These are phyloP conservation scores for Trematomus bernacchii DNA, from an alignment of 2,797 vertebrate species.

Conservation along the genomic window DNA sequence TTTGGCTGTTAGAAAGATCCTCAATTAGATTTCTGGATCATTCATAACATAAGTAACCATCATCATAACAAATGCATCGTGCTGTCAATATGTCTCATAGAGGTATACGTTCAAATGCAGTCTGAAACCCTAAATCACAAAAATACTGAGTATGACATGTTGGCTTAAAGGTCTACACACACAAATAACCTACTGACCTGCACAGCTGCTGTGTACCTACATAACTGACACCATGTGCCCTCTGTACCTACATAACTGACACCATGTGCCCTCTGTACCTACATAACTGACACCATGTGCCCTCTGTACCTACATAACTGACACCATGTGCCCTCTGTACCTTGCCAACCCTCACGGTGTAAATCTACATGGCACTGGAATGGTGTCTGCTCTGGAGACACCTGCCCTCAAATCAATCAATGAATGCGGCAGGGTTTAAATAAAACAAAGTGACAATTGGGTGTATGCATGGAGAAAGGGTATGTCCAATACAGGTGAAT, in stretches of 20 bases:
- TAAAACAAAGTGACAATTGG: background rate
- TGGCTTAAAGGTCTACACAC: background rate
- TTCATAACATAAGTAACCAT: too few relatives aligned
- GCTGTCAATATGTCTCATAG: too few relatives aligned
- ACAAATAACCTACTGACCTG: background rate
- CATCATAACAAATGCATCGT: too few relatives aligned
- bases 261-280: too few relatives aligned
- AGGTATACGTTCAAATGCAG: too few relatives aligned
- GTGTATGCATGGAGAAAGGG: background rate
- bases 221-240: too few relatives aligned
- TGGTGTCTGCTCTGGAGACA: conserved; percentile 9
- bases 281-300: too few relatives aligned
- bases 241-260: too few relatives aligned
- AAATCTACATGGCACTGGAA: conserved; percentile 20
- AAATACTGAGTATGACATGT: too few relatives aligned
- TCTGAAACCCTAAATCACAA: too few relatives aligned
- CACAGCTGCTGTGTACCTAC: background rate
- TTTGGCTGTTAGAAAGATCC: too few relatives aligned
- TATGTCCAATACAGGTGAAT: background rate
- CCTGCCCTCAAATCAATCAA: conserved; percentile 1
- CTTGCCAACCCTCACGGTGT: conserved; percentile 9
- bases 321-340: background rate
- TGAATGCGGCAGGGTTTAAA: conserved; percentile 6
- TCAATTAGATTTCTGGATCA: too few relatives aligned
- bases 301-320: background rate